Evolutionary conservation across 2,113 vertebrate species (phyloP).

Genomic region (Argyrosomus japonicus): DNA sequence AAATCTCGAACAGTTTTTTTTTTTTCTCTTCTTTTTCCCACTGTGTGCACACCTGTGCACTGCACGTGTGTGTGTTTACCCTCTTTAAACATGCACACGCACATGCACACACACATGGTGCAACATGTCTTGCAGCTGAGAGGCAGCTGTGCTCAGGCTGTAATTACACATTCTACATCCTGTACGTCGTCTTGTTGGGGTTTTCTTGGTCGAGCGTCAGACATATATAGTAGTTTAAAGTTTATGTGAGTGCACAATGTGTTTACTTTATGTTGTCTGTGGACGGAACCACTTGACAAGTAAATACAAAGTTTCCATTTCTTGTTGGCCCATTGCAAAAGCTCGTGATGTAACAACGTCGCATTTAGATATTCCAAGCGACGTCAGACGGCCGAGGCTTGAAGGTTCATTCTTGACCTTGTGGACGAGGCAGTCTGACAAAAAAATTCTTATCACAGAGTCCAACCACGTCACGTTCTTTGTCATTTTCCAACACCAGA

Average conservation of each 20-base stretch:
- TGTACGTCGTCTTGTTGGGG: neutral
- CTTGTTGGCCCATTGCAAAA: no score
- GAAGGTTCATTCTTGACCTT: neutral
- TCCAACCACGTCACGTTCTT: neutral
- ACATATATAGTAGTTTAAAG: neutral
- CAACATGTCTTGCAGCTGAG: neutral
- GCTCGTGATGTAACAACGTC: neutral
- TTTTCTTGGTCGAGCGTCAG: constrained; percentile 26
- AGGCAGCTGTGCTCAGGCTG: neutral
- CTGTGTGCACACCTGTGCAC: constrained; percentile 18
- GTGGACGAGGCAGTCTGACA: neutral
- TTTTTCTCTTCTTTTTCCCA: neutral
- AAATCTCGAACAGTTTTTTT: constrained; percentile 34
- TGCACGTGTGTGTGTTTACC: neutral
- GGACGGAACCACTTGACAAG: neutral
- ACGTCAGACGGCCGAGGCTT: neutral
- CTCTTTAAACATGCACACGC: constrained; percentile 1
- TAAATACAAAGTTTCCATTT: neutral
- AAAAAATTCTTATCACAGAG: neutral
- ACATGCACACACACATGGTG: neutral
- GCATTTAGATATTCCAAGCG: neutral
- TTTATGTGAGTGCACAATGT: neutral
- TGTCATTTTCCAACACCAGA: no score
- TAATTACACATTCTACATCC: constrained; percentile 39
- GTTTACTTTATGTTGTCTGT: neutral